Evolutionary conservation across 2,888 invertebrate genomes (phyloP), one percentile per base, ranked within the genome.

Genomic region (Chaetoderma sp.): DNA sequence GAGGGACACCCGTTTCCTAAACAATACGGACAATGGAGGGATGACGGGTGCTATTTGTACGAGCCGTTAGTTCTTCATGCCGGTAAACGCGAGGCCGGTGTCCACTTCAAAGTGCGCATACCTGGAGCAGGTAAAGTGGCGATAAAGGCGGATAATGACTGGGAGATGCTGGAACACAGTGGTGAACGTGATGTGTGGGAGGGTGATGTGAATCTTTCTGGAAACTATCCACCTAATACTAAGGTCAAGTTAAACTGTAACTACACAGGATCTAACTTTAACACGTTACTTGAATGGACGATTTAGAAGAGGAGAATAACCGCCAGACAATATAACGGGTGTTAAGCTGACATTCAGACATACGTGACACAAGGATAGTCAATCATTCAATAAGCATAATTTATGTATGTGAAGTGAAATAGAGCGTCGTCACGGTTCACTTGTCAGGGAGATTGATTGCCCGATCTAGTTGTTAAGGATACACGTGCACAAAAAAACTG

Each of bases 171-270:
- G 55, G 72, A 78, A 8, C 61, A 72, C n/a, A 69, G 52, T 13
- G 23, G 32, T 32, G 72, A 77, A 23, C 73, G 72, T 0, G 68
- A 73, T 13, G 72, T 73, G 4, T 81, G 77, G 56, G 79, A 80
- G 55, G 78, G 77, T 0, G 54, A 67, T 33, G 72, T 80, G 0
- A 78, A 80, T 59, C 75, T 81, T 39, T 74, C 73, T 58, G 67
- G 64, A 21, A 64, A 67, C 5, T 79, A 78, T 47, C 74, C 78
- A 13, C 54, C 62, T 2, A 78, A 76, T 5, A 73, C 79, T 4
- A 78, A 79, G 65, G 79, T 74, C 13, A 79, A 77, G 55, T 67
- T 80, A 10, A 81, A 80, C 58, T 78, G 76, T n/a, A 80, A 78
- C 55, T 77, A 71, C 25, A 70, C 68, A n/a, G 67, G 78, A 21